A percentile compares a stretch with the other conserved stretches of the same genome.
These are phyloP conservation scores for Psylliodes chrysocephalus DNA, from an alignment of 2,888 invertebrate species.

Conservation along the genomic window DNA sequence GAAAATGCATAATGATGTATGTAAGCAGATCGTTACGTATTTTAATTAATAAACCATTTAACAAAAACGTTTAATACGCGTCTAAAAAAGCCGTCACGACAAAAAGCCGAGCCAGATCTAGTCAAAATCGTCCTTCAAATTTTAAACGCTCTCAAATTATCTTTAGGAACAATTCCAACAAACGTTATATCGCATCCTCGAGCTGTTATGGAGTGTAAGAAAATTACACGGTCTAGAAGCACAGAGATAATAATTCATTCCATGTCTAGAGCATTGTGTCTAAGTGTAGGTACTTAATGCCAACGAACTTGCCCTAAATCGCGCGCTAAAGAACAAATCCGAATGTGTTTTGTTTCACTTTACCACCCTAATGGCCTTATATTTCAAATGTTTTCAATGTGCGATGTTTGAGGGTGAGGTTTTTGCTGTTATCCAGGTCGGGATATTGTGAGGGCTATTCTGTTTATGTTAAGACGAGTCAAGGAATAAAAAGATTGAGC, in stretches of 20 bases:
- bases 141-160: too few species aligned
- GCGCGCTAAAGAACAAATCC: slow-evolving; percentile 37
- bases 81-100: too few species aligned
- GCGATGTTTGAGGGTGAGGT: background rate
- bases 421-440: background rate
- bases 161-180: slow-evolving; percentile 43
- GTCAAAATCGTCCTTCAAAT: too few species aligned
- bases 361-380: slow-evolving; percentile 32
- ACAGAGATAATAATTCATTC: slow-evolving; percentile 63
- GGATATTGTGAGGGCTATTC: background rate
- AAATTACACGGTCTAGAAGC: slow-evolving; percentile 62
- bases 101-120: too few species aligned
- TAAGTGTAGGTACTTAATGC: slow-evolving; percentile 60
- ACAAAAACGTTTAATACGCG: too few species aligned
- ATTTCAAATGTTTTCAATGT: slow-evolving; percentile 33
- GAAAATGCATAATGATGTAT: too few species aligned
- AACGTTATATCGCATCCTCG: slow-evolving; percentile 59
- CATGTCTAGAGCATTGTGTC: slow-evolving; percentile 61
- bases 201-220: slow-evolving; percentile 61
- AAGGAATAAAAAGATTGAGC: too few species aligned
- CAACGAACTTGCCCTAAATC: slow-evolving; percentile 54
- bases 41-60: too few species aligned
- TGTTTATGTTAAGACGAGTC: background rate
- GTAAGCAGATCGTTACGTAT: too few species aligned
- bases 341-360: slow-evolving; percentile 41